Percentiles rank a stretch among this genome's conserved stretches.
Conservation (phyloP, 2,797 vertebrate genomes). For the Karalla daura region DNA sequence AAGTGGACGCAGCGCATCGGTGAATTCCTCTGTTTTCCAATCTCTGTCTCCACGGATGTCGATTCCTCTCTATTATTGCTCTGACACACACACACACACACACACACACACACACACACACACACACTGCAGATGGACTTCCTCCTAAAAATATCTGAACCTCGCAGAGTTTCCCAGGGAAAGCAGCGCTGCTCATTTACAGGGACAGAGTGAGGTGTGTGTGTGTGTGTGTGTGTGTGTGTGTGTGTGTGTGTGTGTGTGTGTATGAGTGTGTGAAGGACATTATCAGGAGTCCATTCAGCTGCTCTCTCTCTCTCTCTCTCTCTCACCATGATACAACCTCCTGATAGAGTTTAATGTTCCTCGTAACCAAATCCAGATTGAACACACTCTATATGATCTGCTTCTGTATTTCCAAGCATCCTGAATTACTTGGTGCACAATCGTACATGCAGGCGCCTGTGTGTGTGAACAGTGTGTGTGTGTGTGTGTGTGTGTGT, state of each 20-base stretch:
- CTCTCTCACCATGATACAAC: conserved; percentile 22
- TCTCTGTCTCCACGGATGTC: conserved; percentile 19
- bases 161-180: conserved; percentile 23
- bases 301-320: conserved; percentile 39
- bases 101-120: conserved; percentile 2
- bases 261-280: conserved; percentile 60
- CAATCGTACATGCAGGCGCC: conserved; percentile 30
- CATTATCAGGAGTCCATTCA: conserved; percentile 67
- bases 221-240: conserved; percentile 36
- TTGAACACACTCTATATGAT: conserved; percentile 35
- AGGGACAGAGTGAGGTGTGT: conserved; percentile 32
- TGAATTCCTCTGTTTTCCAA: conserved; percentile 16
- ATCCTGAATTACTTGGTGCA: conserved; percentile 19
- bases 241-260: conserved; percentile 36
- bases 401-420: conserved; percentile 30
- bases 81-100: conserved; percentile 24
- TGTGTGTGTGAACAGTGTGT: conserved; percentile 45
- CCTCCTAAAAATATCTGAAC: conserved; percentile 1
- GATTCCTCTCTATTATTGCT: conserved; percentile 7
- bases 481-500: conserved; percentile 38
- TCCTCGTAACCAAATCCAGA: conserved; percentile 59
- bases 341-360: conserved; percentile 45
- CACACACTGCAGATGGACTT: conserved; percentile 20
- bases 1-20: conserved; percentile 7
- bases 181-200: conserved; percentile 37